phyloP scores from a whole-genome alignment of 2,113 vertebrate genomes.

The Caloenas nicobarica region DNA sequence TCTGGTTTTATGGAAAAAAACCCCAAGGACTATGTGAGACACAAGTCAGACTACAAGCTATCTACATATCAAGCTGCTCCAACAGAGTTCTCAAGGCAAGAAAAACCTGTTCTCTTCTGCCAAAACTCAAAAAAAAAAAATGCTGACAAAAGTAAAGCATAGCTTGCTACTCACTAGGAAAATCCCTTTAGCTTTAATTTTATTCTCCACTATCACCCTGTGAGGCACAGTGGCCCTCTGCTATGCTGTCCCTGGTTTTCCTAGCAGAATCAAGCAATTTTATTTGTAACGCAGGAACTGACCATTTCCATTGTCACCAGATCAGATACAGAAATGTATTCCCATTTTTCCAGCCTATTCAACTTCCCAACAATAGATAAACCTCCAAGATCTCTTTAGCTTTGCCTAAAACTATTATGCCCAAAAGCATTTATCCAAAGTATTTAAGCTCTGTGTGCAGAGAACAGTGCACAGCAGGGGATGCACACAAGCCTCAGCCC shows the following conservation, averaged over 20 bases:
- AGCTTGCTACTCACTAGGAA: background rate
- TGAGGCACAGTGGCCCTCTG: background rate
- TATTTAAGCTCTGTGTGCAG: background rate
- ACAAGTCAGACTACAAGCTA: conserved; percentile 36
- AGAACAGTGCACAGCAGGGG: background rate
- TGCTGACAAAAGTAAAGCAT: background rate
- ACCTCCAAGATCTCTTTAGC: background rate
- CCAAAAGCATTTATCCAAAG: background rate
- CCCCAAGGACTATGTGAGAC: background rate
- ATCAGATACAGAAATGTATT: background rate
- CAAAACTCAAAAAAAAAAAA: background rate
- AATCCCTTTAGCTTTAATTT: background rate
- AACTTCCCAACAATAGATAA: background rate
- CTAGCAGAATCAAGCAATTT: background rate
- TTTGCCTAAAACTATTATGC: background rate
- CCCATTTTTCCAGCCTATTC: background rate
- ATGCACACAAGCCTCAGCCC: background rate
- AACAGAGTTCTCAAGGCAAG: conserved; percentile 41
- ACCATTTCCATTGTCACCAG: background rate
- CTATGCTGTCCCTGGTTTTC: background rate
- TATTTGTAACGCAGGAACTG: background rate
- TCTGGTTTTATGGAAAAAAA: background rate
- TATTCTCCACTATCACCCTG: background rate
- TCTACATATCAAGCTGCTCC: conserved; percentile 29
- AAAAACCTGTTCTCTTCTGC: conserved; percentile 61